These are phyloP conservation scores for Amblyteles armatorius DNA, from an alignment of 2,888 invertebrate species.

Conservation along the genomic window DNA sequence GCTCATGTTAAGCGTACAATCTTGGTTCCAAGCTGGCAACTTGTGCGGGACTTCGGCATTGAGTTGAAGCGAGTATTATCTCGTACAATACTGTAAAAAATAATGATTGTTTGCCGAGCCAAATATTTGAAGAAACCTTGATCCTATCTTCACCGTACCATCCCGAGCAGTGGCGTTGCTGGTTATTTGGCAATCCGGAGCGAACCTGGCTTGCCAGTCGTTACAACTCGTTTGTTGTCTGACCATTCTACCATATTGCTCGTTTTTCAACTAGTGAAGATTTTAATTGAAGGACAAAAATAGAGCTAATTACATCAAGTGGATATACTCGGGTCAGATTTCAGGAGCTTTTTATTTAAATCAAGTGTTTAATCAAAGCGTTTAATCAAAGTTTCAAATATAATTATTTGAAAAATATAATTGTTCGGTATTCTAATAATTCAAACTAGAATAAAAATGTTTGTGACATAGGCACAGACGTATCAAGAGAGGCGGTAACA, in stretches of 20 bases:
- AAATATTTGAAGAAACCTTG: background rate
- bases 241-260: background rate
- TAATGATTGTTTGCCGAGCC: background rate
- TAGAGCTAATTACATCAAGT: background rate
- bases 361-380: too few species aligned
- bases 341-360: too few species aligned
- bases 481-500: too few species aligned
- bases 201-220: background rate
- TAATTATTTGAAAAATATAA: too few species aligned
- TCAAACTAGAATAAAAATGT: too few species aligned
- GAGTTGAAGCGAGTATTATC: background rate
- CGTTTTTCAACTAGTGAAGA: background rate
- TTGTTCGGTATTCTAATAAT: too few species aligned
- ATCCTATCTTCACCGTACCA: background rate
- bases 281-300: background rate
- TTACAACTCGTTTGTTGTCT: background rate
- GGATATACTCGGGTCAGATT: too few species aligned
- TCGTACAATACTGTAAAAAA: background rate
- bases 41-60: background rate
- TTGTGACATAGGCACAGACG: too few species aligned
- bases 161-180: background rate
- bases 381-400: too few species aligned
- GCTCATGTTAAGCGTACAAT: background rate
- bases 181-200: background rate
- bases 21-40: background rate